Evolutionary conservation across 2,888 invertebrate genomes (phyloP).

Genomic region (Zootermopsis nevadensis): DNA sequence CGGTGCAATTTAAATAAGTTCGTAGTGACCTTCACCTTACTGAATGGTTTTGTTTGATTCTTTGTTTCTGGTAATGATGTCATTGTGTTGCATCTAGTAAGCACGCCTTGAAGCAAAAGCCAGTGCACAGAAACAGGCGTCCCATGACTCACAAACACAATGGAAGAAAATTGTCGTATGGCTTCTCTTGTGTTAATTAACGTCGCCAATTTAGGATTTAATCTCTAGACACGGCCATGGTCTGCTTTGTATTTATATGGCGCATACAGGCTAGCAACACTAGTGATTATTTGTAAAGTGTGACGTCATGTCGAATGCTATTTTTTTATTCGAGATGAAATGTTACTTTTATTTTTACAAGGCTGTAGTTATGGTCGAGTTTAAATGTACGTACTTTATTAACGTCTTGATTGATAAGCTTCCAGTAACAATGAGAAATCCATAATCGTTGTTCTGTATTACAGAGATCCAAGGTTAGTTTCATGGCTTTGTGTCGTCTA

Average conservation of each 20-base stretch:
- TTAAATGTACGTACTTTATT: not conserved
- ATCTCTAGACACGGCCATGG: conserved; percentile 21
- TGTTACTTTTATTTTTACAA: not conserved
- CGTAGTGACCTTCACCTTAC: not conserved
- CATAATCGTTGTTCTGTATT: no score
- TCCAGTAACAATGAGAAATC: no score
- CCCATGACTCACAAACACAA: conserved; percentile 41
- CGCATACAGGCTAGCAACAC: not conserved
- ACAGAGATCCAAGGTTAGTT: no score
- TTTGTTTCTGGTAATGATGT: conserved; percentile 34
- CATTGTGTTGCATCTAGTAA: conserved; percentile 9
- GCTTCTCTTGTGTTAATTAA: conserved; percentile 40
- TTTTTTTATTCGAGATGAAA: conserved; percentile 11
- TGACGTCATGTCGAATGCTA: conserved; percentile 2
- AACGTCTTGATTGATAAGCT: no score
- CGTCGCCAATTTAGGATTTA: conserved; percentile 31
- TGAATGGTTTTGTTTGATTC: not conserved
- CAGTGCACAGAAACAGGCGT: not conserved
- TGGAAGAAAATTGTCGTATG: conserved; percentile 14
- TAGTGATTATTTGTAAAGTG: conserved; percentile 16
- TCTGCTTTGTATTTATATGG: conserved; percentile 26
- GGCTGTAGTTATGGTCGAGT: not conserved
- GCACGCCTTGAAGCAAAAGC: not conserved
- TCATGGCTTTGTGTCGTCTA: no score
- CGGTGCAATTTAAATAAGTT: not conserved